Percentiles rank a stretch among this genome's conserved stretches.
phyloP scores from a whole-genome alignment of 1,140 invertebrate genomes.

The Parasteatoda tepidariorum region DNA sequence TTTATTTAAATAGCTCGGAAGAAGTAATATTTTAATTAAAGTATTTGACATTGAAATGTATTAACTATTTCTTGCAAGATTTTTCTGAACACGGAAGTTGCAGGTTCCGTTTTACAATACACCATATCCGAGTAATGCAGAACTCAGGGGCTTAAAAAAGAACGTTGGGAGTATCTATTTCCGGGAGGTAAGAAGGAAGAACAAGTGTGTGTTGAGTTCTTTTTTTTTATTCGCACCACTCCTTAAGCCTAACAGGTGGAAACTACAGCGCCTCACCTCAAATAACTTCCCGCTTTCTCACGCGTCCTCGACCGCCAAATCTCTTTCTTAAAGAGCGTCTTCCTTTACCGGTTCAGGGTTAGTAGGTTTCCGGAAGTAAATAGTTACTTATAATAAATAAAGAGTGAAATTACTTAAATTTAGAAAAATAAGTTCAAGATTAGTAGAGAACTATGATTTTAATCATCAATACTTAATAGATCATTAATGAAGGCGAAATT shows the following conservation, averaged over 20 bases:
- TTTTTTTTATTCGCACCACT: slow-evolving; percentile 7
- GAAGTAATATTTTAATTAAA: too few relatives aligned
- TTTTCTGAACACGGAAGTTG: too few relatives aligned
- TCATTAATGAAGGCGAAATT: too few relatives aligned
- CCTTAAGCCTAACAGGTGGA: slow-evolving; percentile 50
- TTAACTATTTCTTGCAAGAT: too few relatives aligned
- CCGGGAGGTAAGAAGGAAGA: slow-evolving; percentile 41
- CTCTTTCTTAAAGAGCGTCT: slow-evolving; percentile 9
- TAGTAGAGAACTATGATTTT: too few relatives aligned
- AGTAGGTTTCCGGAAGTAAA: not conserved
- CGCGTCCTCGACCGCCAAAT: slow-evolving; percentile 36
- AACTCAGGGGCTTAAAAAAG: not conserved
- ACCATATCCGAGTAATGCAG: not conserved
- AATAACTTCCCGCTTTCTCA: slow-evolving; percentile 23
- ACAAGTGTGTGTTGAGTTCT: slow-evolving; percentile 47
- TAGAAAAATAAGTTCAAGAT: too few relatives aligned
- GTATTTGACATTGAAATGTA: too few relatives aligned
- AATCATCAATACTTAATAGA: too few relatives aligned
- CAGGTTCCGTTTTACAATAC: not conserved
- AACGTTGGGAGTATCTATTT: slow-evolving; percentile 22
- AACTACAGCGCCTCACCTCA: slow-evolving; percentile 4
- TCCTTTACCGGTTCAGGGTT: slow-evolving; percentile 26
- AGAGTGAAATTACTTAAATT: too few relatives aligned
- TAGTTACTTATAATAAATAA: too few relatives aligned
- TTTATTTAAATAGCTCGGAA: too few relatives aligned